Base-by-base conservation (phyloP, 2,113 vertebrate species). In the Gopherus flavomarginatus region DNA sequence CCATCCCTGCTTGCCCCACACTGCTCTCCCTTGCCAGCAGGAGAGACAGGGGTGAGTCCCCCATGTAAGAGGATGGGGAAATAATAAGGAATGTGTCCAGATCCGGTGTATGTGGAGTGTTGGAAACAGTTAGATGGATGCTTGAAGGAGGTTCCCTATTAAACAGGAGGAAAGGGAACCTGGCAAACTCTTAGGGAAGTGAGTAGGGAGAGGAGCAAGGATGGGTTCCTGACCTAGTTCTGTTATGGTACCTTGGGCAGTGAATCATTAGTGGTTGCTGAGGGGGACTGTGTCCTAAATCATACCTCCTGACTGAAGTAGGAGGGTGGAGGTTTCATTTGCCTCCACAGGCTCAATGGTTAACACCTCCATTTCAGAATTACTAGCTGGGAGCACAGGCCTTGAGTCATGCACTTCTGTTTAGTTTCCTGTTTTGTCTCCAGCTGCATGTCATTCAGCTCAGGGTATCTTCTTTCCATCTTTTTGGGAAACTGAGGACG, bases 371-470 rank as follows among this genome's bases (percentile, higher is more conserved):
- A 1, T 56, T 86, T 86, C 83, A 49, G 2, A 50, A 9, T 24
- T 69, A 5, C 3, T 72, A 4, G 11, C 6, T n/a, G 14, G 62
- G 16, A 87, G 17, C 86, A 24, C 1, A 75, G 7, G 24, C 52
- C 1, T 2, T 4, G 44, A 29, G 24, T 1, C 0, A 16, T 1
- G 4, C 0, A 0, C 42, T 47, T 90, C 26, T 86, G 35, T 44
- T 92, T 19, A 47, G n/a, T 7, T 3, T 90, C 88, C 62, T 62
- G 8, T 80, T 91, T 81, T 35, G 52, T 11, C 1, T 6, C 50
- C 44, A 59, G 88, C 42, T 65, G 3, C 16, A 62, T 7, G 7
- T 9, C 77, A 50, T 3, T 35, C 26, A 12, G 6, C 11, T 78
- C 27, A 4, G 35, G 72, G 31, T n/a, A 84, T 0, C 5, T 0